A percentile compares a stretch with the other conserved stretches of the same genome.
Evolutionary conservation across 2,113 vertebrate species (phyloP).

Genomic region (Aleadryas rufinucha): DNA sequence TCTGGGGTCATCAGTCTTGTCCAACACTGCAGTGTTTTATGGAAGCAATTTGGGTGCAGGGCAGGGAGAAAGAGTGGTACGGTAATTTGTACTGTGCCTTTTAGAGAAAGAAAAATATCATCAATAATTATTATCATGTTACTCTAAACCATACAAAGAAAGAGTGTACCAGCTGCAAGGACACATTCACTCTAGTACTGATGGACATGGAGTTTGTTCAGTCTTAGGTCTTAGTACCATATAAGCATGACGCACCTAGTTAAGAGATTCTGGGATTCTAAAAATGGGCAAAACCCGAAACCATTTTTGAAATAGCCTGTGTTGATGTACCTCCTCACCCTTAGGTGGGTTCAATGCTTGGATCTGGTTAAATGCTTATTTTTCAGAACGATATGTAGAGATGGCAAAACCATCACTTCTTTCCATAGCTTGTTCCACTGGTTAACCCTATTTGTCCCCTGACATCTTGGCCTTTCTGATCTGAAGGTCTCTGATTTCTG

Average conservation of each 20-base stretch:
- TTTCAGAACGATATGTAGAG: background rate
- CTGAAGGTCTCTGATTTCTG: background rate
- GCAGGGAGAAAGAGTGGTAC: background rate
- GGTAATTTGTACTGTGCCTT: background rate
- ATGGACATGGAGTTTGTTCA: background rate
- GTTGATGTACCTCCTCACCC: background rate
- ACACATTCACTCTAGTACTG: background rate
- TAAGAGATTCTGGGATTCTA: background rate
- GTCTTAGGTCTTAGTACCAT: background rate
- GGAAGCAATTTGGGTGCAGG: background rate
- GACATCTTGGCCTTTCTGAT: background rate
- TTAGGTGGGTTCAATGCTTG: background rate
- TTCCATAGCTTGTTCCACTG: background rate
- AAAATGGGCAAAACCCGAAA: background rate
- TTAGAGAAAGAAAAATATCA: background rate
- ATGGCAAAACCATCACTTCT: background rate
- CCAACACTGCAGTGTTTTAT: background rate
- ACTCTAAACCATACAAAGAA: background rate
- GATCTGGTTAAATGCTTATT: background rate
- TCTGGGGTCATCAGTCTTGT: background rate
- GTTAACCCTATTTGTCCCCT: background rate
- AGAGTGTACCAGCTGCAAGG: background rate
- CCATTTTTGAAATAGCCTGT: background rate
- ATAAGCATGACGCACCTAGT: background rate
- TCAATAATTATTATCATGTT: background rate